Evolutionary conservation across 2,797 vertebrate genomes (phyloP).

Genomic region (Acropternis orthonyx): DNA sequence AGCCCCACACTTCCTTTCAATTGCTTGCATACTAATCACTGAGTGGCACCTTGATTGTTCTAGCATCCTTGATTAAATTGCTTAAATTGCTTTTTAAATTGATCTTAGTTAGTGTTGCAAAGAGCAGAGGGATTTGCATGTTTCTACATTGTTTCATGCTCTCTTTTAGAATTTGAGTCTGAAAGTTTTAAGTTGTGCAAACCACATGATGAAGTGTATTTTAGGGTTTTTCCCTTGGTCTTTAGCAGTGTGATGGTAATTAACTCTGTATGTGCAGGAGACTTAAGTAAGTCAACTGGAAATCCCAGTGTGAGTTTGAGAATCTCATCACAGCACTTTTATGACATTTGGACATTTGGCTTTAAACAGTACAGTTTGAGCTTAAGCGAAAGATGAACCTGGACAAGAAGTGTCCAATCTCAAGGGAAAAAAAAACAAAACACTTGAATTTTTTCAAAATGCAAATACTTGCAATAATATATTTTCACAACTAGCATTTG

Average conservation of each 20-base stretch:
- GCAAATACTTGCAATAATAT: neutral
- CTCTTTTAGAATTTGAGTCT: neutral
- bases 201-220: neutral
- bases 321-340: neutral
- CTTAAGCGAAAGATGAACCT: neutral
- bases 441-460: neutral
- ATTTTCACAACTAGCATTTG: neutral
- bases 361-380: neutral
- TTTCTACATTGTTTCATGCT: neutral
- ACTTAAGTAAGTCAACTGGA: neutral
- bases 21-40: neutral
- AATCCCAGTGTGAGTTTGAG: neutral
- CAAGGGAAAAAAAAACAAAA: accelerated
- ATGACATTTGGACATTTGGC: neutral
- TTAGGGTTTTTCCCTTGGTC: neutral
- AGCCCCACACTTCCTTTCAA: neutral
- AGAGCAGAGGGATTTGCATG: neutral
- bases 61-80: neutral
- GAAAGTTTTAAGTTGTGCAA: neutral
- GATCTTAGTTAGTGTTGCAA: neutral
- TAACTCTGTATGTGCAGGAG: neutral
- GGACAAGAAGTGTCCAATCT: neutral
- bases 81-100: neutral
- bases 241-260: neutral
- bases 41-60: neutral